Percentiles rank a stretch among this genome's conserved stretches.
Evolutionary conservation across 2,888 invertebrate genomes (phyloP).

Genomic region (Euproctis similis): DNA sequence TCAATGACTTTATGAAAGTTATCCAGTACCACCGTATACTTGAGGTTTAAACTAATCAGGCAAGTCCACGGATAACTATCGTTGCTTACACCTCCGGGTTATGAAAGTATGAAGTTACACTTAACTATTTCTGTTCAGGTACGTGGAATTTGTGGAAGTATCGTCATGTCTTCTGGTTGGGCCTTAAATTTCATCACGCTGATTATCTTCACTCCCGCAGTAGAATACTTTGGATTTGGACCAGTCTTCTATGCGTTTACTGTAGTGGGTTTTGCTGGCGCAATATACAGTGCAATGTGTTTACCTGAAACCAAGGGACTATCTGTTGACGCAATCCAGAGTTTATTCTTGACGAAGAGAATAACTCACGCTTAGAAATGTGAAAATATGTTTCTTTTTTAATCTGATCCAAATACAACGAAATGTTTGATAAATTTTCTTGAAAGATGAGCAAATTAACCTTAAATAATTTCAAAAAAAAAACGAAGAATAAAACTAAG

Average conservation of each 20-base stretch:
- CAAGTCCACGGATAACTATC: too few relatives aligned
- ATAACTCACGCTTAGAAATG: constrained; percentile 9
- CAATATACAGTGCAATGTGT: constrained; percentile 43
- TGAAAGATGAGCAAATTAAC: too few relatives aligned
- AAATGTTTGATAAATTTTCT: too few relatives aligned
- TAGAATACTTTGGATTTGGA: constrained; percentile 44
- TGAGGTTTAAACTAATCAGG: too few relatives aligned
- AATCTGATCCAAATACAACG: too few relatives aligned
- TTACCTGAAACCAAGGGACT: constrained; percentile 68
- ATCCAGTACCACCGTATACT: too few relatives aligned
- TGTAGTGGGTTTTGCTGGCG: constrained; percentile 41
- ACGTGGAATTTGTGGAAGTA: constrained; percentile 46
- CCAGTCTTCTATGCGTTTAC: constrained; percentile 58
- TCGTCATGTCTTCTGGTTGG: constrained; percentile 48
- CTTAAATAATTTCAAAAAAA: too few relatives aligned
- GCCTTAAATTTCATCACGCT: constrained; percentile 51
- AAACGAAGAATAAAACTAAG: too few relatives aligned
- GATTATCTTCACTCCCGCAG: constrained; percentile 50
- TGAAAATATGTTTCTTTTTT: too few relatives aligned
- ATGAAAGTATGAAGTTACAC: too few relatives aligned
- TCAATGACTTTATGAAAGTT: too few relatives aligned
- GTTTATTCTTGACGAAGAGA: constrained; percentile 37
- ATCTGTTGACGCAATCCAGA: constrained; percentile 51
- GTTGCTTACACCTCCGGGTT: too few relatives aligned
- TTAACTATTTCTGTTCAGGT: constrained; percentile 36